Evolutionary conservation across 2,113 vertebrate species (phyloP), one percentile per base, ranked within the genome.

Genomic region (Sphaerodactylus townsendi): DNA sequence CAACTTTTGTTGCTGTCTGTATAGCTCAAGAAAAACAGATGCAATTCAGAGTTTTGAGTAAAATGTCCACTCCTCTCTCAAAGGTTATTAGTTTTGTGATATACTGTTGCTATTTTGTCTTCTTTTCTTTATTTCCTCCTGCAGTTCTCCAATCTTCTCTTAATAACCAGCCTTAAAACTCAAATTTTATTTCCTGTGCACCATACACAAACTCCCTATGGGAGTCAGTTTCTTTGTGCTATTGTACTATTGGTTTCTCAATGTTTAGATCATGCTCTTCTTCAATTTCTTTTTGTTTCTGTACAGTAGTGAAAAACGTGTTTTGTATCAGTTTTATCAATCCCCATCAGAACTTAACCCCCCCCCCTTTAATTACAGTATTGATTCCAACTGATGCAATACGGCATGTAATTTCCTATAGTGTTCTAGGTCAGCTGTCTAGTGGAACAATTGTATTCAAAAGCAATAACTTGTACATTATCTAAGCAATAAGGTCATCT

Each of bases 341-440:
- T 89, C 82, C 85, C 86, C 89, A 91, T 91, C 80, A 90, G 87
- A 92, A 88, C 66, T 23, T n/a, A n/a, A n/a, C n/a, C n/a, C n/a
- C n/a, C n/a, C n/a, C n/a, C 17, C 64, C 83, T 92, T 91, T 92
- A 92, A 91, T 86, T 92, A 88, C 82, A 79, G 41, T 87, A 86
- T 84, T 90, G 91, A 91, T 90, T 93, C 86, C 90, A 83, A 39
- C 82, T 85, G 77, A 66, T 77, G n/a, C 82, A 68, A 8, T 82
- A 86, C 64, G 21, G 76, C 64, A 79, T 83, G 82, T 65, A 92
- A 91, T 92, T 94, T 92, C 84, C 81, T 90, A 70, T 33, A 80
- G 30, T 44, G 64, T 79, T 44, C 19, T 65, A n/a, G 80, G 68
- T 68, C 81, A 90, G 41, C 84, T 70, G 79, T 90, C 76, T 81